phyloP scores from a whole-genome alignment of 2,888 invertebrate species.

The Drosophila koepferae region DNA sequence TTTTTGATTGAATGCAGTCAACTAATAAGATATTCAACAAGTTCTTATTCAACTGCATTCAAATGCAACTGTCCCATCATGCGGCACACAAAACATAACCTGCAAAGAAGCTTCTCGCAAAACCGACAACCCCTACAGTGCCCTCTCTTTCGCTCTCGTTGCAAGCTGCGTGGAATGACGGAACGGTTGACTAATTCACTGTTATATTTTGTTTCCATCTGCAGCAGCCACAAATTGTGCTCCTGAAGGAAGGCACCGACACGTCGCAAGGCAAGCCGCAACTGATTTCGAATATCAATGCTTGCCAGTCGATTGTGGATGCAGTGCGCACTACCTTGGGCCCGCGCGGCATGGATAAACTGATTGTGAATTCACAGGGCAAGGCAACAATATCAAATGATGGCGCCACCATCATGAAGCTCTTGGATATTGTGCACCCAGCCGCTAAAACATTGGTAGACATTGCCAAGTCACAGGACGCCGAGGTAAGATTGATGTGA shows the following conservation, averaged over 20 bases:
- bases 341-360: slow-evolving; percentile 99
- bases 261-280: slow-evolving; percentile 98
- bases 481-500: slow-evolving; percentile 89
- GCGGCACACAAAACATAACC: slow-evolving; percentile 71
- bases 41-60: slow-evolving; percentile 6
- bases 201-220: slow-evolving; percentile 10
- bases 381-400: slow-evolving; percentile 99
- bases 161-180: slow-evolving; percentile 40
- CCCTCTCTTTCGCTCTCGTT: not conserved
- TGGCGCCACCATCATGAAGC: slow-evolving; percentile 99
- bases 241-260: slow-evolving; percentile 99
- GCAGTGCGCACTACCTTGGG: slow-evolving; percentile 98
- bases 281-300: slow-evolving; percentile 98
- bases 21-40: not conserved
- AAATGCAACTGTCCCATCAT: slow-evolving; percentile 45
- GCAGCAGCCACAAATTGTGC: slow-evolving; percentile 98
- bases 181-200: slow-evolving; percentile 39
- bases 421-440: slow-evolving; percentile 98
- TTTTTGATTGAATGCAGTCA: not conserved
- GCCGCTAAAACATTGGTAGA: slow-evolving; percentile 99
- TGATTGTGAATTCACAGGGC: slow-evolving; percentile 95
- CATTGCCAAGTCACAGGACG: slow-evolving; percentile 99
- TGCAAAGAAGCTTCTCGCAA: slow-evolving; percentile 76
- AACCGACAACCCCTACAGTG: slow-evolving; percentile 17
- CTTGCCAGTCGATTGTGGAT: slow-evolving; percentile 97